Conservation (phyloP, 2,797 vertebrate genomes). For the Carcharodon carcharias region DNA sequence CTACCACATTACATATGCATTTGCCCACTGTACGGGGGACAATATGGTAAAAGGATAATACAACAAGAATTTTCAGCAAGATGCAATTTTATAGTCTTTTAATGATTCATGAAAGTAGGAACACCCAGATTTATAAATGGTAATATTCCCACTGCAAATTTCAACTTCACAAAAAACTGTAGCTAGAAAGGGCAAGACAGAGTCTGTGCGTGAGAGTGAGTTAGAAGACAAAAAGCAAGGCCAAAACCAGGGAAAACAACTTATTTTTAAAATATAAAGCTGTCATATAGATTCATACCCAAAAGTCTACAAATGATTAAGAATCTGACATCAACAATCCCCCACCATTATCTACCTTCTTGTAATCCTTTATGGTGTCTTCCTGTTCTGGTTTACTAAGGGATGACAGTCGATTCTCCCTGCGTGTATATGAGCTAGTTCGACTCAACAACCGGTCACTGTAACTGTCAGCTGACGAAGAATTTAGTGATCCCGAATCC, state of each 20-base stretch:
- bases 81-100: neutral
- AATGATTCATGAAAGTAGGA: neutral
- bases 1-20: neutral
- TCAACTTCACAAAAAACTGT: neutral
- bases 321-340: neutral
- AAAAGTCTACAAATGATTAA: neutral
- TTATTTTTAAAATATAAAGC: neutral
- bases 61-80: neutral
- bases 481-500: slow-evolving; percentile 61
- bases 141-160: neutral
- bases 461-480: slow-evolving; percentile 57
- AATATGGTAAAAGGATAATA: neutral
- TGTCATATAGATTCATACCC: neutral
- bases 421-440: slow-evolving; percentile 68
- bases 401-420: slow-evolving; percentile 75
- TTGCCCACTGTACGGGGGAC: neutral
- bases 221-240: neutral
- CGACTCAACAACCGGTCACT: slow-evolving; percentile 68
- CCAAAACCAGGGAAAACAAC: neutral
- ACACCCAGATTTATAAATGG: neutral
- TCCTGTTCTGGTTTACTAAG: slow-evolving; percentile 73
- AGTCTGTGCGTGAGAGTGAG: neutral
- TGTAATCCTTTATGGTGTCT: slow-evolving; percentile 72
- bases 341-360: slow-evolving; percentile 62
- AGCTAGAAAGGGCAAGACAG: neutral